These are phyloP conservation scores for Apeira syringaria DNA, from an alignment of 2,888 invertebrate species.

Conservation along the genomic window DNA sequence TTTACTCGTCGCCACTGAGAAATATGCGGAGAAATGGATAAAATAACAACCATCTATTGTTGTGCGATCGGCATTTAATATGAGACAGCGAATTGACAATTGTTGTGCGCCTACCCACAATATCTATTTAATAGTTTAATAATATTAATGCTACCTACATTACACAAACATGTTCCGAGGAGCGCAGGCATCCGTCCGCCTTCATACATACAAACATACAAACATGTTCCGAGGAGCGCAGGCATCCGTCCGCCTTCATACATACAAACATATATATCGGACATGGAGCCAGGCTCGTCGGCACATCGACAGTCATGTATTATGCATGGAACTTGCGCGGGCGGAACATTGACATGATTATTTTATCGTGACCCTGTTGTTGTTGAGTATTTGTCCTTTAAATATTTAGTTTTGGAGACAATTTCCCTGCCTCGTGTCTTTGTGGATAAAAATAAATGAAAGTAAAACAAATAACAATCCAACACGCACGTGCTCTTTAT, in stretches of 20 bases:
- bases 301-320: slow-evolving; percentile 25
- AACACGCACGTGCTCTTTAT: neutral
- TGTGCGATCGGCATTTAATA: no score
- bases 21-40: no score
- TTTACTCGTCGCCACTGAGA: no score
- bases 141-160: no score
- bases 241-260: neutral
- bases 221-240: neutral
- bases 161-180: no score
- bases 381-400: slow-evolving; percentile 27
- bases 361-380: slow-evolving; percentile 34
- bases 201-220: no score
- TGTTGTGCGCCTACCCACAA: no score
- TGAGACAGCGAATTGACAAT: no score
- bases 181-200: no score
- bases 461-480: neutral
- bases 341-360: slow-evolving; percentile 33
- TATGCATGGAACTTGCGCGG: slow-evolving; percentile 28
- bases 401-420: slow-evolving; percentile 21
- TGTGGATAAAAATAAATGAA: neutral
- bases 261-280: neutral
- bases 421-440: slow-evolving; percentile 6
- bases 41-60: no score
- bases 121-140: no score
- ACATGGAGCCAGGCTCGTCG: neutral